Evolutionary conservation across 2,797 vertebrate species (phyloP), one percentile per base, ranked within the genome.

Genomic region (Otolemur crassicaudatus): DNA sequence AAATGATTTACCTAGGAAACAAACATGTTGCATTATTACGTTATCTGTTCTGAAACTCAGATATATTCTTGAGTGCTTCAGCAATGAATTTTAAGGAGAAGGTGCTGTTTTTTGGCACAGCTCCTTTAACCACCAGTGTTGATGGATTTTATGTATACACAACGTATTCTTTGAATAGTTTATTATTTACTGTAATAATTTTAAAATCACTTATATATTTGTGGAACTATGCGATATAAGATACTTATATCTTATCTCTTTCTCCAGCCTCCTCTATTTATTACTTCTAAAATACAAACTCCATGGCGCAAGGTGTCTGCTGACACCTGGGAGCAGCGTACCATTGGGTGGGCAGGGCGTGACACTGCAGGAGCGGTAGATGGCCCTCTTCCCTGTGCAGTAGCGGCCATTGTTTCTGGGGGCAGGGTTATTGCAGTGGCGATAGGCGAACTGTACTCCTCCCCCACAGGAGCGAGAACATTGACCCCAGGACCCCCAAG

Each of bases 361-460:
- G 31, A 99, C 98, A 0, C 97, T 99, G 97, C 99, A 99, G 86
- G 99, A 99, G 81, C 99, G 98, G 97, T 99, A 99, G 97, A 99
- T 99, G 94, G 99, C 99, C 61, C 99, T 99, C 98, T 99, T 99
- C 77, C 99, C 99, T 0, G 99, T 99, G 98, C 99, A 99, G 98
- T 99, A 99, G 53, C 99, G 99, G 0, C 99, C 99, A 0, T 99
- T 99, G 98, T 99, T 99, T 60, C 99, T 99, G 5, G 99, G 99
- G 0, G 99, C 99, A 1, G 99, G 99, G 96, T 99, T 99, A 98
- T 99, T 99, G 98, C 99, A 99, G 94, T 99, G 99, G 6, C 99
- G 99, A 72, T 99, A 98, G n/a, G 99, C 99, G 94, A 99, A 99
- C 98, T 99, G 99, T 19, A 99, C 99, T 5, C 99, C 99, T 0